Evolutionary conservation across 2,797 vertebrate species (phyloP).

Genomic region (Danio albolineatus): DNA sequence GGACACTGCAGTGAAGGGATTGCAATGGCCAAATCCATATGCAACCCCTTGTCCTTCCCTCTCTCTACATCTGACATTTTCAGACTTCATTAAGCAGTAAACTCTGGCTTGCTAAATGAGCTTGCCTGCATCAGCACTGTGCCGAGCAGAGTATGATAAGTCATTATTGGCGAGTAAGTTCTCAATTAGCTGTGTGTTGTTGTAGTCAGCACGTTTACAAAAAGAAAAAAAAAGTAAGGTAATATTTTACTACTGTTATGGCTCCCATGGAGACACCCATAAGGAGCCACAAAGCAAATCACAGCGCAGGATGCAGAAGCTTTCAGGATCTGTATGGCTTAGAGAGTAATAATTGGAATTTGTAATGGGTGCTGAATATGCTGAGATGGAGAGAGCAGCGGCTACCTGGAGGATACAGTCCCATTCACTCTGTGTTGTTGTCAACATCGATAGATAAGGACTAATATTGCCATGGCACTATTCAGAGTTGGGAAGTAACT

Average conservation of each 20-base stretch:
- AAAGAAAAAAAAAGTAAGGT: constrained; percentile 60
- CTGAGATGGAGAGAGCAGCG: constrained; percentile 43
- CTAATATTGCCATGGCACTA: constrained; percentile 55
- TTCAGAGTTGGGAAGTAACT: constrained; percentile 23
- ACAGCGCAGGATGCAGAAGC: constrained; percentile 35
- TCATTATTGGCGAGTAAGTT: constrained; percentile 78
- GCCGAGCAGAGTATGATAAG: constrained; percentile 75
- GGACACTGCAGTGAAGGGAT: background rate
- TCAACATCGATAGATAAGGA: constrained; percentile 49
- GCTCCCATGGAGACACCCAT: constrained; percentile 56
- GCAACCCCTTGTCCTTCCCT: constrained; percentile 45
- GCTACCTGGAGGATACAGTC: constrained; percentile 52
- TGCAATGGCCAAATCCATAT: constrained; percentile 55
- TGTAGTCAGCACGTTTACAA: constrained; percentile 63
- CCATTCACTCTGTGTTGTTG: constrained; percentile 56
- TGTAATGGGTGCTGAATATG: constrained; percentile 51
- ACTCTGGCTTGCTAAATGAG: constrained; percentile 59
- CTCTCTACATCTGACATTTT: constrained; percentile 61
- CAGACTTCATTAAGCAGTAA: constrained; percentile 71
- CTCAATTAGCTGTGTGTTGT: constrained; percentile 68
- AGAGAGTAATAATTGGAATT: constrained; percentile 54
- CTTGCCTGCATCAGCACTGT: constrained; percentile 60
- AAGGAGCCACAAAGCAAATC: constrained; percentile 52
- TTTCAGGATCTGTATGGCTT: constrained; percentile 53
- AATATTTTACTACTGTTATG: constrained; percentile 60